phyloP scores from a whole-genome alignment of 2,113 vertebrate species.

The Equus przewalskii region DNA sequence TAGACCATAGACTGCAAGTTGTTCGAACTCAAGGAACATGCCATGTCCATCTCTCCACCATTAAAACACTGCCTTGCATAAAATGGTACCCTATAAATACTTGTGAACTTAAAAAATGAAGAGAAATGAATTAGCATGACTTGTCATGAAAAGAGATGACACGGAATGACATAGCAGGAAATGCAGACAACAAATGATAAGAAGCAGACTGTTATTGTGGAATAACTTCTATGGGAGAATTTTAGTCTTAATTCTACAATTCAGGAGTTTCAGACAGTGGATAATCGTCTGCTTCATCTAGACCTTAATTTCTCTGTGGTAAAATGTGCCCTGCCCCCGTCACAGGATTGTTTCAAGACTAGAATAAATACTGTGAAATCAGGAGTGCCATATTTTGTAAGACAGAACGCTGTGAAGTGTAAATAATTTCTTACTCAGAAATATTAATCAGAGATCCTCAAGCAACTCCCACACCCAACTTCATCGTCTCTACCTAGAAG shows the following conservation, averaged over 20 bases:
- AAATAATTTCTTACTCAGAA: not conserved
- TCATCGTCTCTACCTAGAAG: not conserved
- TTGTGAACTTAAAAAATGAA: not conserved
- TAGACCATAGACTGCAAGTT: not conserved
- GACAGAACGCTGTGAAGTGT: not conserved
- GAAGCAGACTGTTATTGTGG: not conserved
- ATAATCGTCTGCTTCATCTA: not conserved
- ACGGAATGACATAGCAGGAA: not conserved
- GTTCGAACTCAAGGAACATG: not conserved
- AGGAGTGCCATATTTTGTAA: not conserved
- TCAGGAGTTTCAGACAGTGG: not conserved
- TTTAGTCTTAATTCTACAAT: not conserved
- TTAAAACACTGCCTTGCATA: not conserved
- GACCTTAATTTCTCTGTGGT: not conserved
- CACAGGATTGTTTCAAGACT: not conserved
- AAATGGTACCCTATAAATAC: not conserved
- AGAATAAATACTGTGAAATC: slow-evolving; percentile 3
- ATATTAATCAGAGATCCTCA: not conserved
- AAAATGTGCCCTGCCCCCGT: not conserved
- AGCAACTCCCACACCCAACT: not conserved
- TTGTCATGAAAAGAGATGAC: not conserved
- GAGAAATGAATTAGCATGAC: not conserved
- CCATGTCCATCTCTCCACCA: not conserved
- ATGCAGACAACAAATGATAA: not conserved
- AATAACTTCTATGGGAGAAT: not conserved